These are phyloP conservation scores for Nematostella vectensis DNA, from an alignment of 92 coral and sea anemone species.

Conservation along the genomic window DNA sequence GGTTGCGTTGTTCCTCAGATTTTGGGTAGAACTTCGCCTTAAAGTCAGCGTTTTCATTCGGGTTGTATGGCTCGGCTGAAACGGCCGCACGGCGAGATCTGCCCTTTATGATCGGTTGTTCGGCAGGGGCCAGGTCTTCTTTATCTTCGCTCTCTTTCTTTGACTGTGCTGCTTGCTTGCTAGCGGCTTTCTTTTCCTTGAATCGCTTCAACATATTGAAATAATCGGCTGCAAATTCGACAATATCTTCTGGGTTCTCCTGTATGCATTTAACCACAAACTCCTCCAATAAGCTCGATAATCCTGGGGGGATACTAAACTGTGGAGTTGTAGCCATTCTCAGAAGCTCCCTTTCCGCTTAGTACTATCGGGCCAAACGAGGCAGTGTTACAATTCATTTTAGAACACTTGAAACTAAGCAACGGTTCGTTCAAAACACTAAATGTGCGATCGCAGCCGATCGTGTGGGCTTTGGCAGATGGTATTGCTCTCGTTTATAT, in stretches of 20 bases:
- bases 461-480: background rate
- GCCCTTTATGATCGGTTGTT: constrained; percentile 73
- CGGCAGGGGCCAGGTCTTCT: constrained; percentile 54
- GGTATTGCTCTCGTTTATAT: too few species aligned
- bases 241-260: constrained; percentile 90
- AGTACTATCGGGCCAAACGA: background rate
- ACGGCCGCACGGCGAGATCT: constrained; percentile 85
- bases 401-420: constrained; percentile 15
- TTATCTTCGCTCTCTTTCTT: constrained; percentile 58
- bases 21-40: constrained; percentile 82
- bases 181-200: constrained; percentile 47
- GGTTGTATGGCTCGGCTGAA: constrained; percentile 94
- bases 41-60: constrained; percentile 52
- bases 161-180: constrained; percentile 22
- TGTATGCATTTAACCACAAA: constrained; percentile 95
- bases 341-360: constrained; percentile 7
- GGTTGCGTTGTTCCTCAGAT: constrained; percentile 69
- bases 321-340: constrained; percentile 59
- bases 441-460: background rate
- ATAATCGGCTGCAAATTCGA: constrained; percentile 95
- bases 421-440: constrained; percentile 24
- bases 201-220: constrained; percentile 68
- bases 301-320: constrained; percentile 85
- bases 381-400: background rate
- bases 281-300: constrained; percentile 81